Evolutionary conservation across 1,140 invertebrate species (phyloP), one percentile per base, ranked within the genome.

Genomic region (Drosophila kohkoa): DNA sequence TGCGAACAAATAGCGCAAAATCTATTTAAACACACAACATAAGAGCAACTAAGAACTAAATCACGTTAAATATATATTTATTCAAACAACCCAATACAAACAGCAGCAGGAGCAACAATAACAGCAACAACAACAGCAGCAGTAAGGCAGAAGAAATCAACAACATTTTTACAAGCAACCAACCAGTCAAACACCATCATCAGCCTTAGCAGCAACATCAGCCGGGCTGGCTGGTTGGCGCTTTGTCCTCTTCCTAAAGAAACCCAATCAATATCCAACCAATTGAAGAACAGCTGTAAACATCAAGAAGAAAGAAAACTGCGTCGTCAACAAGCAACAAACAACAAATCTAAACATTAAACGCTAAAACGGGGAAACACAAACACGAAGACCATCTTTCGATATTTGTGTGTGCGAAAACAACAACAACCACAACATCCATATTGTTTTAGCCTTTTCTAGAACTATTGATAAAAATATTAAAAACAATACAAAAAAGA

Each of bases 401-500:
- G 41, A 51, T 74, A 64, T 75, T 76, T 88, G 77, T 75, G 60
- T 75, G 72, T 75, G 76, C 41, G 46, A 69, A 25, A 25, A 25
- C 20, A 25, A 71, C 30, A 69, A 45, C 63, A 75, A 70, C 75
- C 60, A 70, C 38, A 75, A 69, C 62, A 58, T 62, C 73, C 62
- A 77, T 72, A 82, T 86, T 91, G 85, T 91, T 91, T 91, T 91
- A 91, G 88, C 86, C 75, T 90, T 90, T 91, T 91, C 83, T 91
- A 91, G 88, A 91, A 88, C 78, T 91, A 91, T 91, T 91, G 83
- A 91, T 91, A 85, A 82, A 83, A 88, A 91, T 85, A 89, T 80
- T 79, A 90, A 82, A 90, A 78, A 79, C 45, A 72, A 72, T 64
- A 75, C 55, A 64, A 65, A 65, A 66, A 73, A 62, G 3, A 79